A percentile compares a stretch with the other conserved stretches of the same genome.
These are phyloP conservation scores for Pseudomyrmex pallidus DNA, from an alignment of 1,140 invertebrate species.

Conservation along the genomic window DNA sequence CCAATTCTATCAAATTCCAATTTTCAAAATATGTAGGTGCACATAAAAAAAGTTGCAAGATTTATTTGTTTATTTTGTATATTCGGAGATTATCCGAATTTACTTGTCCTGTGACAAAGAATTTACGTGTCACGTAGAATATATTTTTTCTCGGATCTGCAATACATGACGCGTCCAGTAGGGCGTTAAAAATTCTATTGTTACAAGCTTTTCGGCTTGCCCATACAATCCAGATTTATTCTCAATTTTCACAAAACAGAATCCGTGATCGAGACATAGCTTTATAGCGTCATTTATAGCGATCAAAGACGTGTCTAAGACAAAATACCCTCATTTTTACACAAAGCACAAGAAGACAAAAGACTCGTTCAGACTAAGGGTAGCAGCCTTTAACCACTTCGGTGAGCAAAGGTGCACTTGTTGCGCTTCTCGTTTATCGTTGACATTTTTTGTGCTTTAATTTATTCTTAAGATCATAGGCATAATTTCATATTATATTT, in stretches of 20 bases:
- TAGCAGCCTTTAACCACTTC: conserved; percentile 57
- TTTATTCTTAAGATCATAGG: conserved; percentile 34
- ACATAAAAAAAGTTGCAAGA: not conserved
- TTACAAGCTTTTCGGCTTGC: not conserved
- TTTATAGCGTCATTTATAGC: conserved; percentile 26
- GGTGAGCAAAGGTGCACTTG: conserved; percentile 62
- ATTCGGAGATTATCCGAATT: conserved; percentile 3
- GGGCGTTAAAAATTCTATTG: not conserved
- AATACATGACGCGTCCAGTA: not conserved
- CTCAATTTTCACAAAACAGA: conserved; percentile 22
- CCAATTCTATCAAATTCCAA: not conserved
- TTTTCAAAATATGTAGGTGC: not conserved
- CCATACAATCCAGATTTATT: conserved; percentile 23
- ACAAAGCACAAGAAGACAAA: conserved; percentile 28
- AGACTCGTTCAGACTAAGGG: conserved; percentile 41
- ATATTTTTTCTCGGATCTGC: conserved; percentile 1
- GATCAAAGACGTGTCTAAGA: conserved; percentile 37
- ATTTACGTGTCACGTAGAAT: not conserved
- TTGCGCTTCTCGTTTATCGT: conserved; percentile 63
- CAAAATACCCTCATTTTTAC: conserved; percentile 46
- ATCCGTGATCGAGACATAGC: not conserved
- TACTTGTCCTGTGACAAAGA: conserved; percentile 14
- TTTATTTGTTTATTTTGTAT: not conserved
- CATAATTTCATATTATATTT: conserved; percentile 9
- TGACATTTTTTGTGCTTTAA: conserved; percentile 44